Conservation (phyloP, 2,113 vertebrate genomes). For the Phoxinus phoxinus region DNA sequence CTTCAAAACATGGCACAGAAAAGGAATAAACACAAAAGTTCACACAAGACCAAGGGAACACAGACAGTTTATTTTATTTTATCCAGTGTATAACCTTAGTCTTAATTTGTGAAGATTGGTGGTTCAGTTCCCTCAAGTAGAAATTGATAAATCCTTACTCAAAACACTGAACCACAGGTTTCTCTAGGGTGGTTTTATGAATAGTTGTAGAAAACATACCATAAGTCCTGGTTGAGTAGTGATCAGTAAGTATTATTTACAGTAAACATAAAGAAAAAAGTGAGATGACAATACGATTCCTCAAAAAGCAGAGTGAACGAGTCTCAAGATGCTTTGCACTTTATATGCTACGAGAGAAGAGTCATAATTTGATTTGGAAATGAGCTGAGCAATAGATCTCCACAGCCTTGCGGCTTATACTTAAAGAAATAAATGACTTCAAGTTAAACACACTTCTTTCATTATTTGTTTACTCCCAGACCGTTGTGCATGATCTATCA, state of each 20-base stretch:
- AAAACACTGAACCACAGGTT: background rate
- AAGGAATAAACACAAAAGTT: no score
- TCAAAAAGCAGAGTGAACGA: background rate
- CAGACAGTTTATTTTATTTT: background rate
- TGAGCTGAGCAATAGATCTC: conserved; percentile 28
- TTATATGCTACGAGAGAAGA: background rate
- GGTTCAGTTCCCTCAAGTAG: background rate
- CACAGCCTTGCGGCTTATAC: background rate
- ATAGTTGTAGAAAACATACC: no score
- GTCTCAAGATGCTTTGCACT: background rate
- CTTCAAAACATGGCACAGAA: no score
- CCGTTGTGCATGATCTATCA: background rate
- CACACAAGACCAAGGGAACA: no score
- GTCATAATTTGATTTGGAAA: conserved; percentile 23
- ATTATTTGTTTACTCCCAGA: conserved; percentile 31
- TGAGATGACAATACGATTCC: background rate
- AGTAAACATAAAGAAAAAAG: background rate
- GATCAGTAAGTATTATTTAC: background rate
- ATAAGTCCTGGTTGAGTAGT: no score
- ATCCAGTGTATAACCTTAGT: no score
- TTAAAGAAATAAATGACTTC: conserved; percentile 14
- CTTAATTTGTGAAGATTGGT: no score
- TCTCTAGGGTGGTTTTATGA: no score
- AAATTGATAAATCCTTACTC: background rate
- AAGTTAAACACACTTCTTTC: conserved; percentile 4